Evolutionary conservation across 2,888 invertebrate species (phyloP), one percentile per base, ranked within the genome.

Genomic region (Drosophila phalerata): DNA sequence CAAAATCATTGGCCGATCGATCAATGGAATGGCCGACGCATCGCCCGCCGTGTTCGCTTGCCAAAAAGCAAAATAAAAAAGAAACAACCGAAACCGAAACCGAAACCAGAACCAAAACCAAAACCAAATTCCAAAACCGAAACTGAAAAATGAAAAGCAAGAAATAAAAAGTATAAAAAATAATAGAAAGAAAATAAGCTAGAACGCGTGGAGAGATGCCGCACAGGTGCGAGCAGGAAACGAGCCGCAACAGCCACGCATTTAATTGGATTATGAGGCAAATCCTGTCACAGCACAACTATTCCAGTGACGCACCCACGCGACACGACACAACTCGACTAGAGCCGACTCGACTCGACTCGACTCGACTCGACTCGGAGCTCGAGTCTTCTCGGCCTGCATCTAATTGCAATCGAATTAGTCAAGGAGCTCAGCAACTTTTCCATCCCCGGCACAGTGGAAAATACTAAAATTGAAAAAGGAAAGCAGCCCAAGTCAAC

Each of bases 381-480:
- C 22, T 19, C 53, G 60, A 52, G 48, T 47, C 63, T 60, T 34
- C 34, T 22, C 53, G 69, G 70, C 77, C 73, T 75, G 80, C 83
- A 81, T 79, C 83, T 88, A 88, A 85, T 88, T 83, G 83, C 81
- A 74, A 83, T 77, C 80, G 80, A 88, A 89, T 88, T 88, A 84
- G 87, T 88, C 87, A 88, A 88, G 87, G 89, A 88, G 89, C 83
- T 88, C 84, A 88, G 73, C 79, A 81, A 76, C 74, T 85, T 86
- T 86, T 68, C 57, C 38, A 15, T n/a, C 1, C 57, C 66, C 76
- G 60, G 62, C 81, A 72, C 63, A 42, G 37, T 53, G 58, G 48
- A 52, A 63, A 73, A 52, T 11, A 34, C 30, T 9, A 34, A 34
- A 61, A 34, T 58, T 25, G 60, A 72, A 62, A 77, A 51, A 42